Conservation (phyloP, 1,140 invertebrate genomes). For the Bombus waltoni region DNA sequence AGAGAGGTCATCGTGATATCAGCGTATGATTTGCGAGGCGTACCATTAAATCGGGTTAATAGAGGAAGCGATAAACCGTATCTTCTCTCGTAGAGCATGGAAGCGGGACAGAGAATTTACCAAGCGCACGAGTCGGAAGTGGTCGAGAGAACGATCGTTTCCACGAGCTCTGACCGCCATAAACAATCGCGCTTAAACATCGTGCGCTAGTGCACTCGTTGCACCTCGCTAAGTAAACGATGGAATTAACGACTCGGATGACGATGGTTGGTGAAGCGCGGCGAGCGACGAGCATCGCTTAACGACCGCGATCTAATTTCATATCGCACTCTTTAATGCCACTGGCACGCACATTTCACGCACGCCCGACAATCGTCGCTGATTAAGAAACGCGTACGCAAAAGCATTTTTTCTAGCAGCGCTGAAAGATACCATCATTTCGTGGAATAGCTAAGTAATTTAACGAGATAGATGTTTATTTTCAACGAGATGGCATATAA, state of each 20-base stretch:
- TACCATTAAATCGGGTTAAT: constrained; percentile 45
- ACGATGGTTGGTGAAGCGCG: neutral
- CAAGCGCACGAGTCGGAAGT: constrained; percentile 26
- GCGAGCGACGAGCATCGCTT: neutral
- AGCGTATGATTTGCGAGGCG: constrained; percentile 21
- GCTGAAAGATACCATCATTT: neutral
- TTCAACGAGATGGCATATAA: neutral
- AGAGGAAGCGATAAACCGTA: constrained; percentile 56
- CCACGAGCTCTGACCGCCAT: constrained; percentile 3
- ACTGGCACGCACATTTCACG: neutral
- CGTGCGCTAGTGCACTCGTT: neutral
- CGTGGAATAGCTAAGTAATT: neutral
- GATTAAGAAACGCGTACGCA: neutral
- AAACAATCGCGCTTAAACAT: constrained; percentile 39
- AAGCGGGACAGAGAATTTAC: constrained; percentile 4
- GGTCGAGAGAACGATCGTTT: constrained; percentile 35
- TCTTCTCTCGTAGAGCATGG: constrained; percentile 9
- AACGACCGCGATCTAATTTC: constrained; percentile 42
- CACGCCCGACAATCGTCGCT: neutral
- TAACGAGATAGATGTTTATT: neutral
- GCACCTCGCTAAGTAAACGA: constrained; percentile 35
- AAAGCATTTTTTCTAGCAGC: neutral
- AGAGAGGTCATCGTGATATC: constrained; percentile 1
- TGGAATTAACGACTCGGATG: constrained; percentile 26
- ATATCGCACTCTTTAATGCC: constrained; percentile 51